Conservation (phyloP, 2,113 vertebrate genomes). For the Anhinga anhinga region DNA sequence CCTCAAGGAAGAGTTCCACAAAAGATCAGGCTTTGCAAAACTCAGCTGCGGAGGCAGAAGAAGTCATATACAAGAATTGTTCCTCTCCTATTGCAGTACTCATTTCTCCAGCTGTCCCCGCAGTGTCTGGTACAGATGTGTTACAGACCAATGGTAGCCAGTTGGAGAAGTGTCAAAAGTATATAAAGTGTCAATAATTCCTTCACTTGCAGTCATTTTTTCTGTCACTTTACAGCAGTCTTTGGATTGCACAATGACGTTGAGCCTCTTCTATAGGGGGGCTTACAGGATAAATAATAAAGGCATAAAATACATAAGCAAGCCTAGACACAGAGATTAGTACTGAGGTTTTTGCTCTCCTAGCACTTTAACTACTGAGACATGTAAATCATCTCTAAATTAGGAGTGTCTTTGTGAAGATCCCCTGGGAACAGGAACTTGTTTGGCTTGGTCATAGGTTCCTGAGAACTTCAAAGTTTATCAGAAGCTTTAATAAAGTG, state of each 20-base stretch:
- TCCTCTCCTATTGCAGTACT: neutral
- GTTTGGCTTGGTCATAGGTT: neutral
- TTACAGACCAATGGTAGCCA: accelerated
- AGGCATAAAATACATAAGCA: neutral
- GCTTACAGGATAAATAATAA: neutral
- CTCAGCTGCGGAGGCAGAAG: neutral
- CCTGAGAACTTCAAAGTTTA: constrained; percentile 43
- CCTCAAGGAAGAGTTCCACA: neutral
- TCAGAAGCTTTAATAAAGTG: neutral
- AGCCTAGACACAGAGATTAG: neutral
- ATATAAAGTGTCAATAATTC: neutral
- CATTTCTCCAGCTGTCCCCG: neutral
- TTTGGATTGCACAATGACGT: neutral
- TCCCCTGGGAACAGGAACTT: constrained; percentile 31
- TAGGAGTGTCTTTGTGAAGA: neutral
- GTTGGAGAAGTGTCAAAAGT: neutral
- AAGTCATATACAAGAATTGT: neutral
- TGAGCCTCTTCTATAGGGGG: neutral
- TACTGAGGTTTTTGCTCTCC: neutral
- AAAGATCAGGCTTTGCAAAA: neutral
- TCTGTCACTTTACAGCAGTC: neutral
- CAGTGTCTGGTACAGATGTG: neutral
- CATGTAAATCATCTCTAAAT: constrained; percentile 22
- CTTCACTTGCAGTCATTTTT: neutral
- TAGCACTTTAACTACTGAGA: neutral